Base-by-base conservation (phyloP, 2,888 invertebrate genomes). In the Blastobasis adustella region DNA sequence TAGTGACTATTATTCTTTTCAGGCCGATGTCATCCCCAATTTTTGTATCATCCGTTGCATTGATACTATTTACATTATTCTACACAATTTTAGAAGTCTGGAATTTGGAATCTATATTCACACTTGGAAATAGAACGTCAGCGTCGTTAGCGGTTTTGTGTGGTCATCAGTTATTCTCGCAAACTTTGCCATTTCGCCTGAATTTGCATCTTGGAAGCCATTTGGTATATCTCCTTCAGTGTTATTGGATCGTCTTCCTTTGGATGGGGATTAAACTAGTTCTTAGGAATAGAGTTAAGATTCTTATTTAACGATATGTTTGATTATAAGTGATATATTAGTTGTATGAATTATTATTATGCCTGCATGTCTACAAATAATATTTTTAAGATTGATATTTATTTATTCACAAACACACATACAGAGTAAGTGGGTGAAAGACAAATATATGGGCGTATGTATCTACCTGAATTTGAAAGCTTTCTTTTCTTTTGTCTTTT, bases 21-120 rank as follows among this genome's bases (percentile, higher is more conserved):
- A 58, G 58, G 58, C 58, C 58, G 36, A 53, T 58, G 47, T 51
- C 58, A 37, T 43, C 53, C 6, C 50, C 56, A 10, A 47, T 56
- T 5, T 39, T 55, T 4, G 7, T 56, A 0, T 45, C 55, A 8
- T 39, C 54, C 0, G 6, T 45, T 7, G 23, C 51, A 10, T 9
- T 53, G 0, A 53, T 39, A 37, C 1, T 38, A 9, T 51, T 51
- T 43, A n/a, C 9, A 7, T 0, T 53, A 10, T 5, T 45, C 38
- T 55, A 53, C 51, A 5, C 49, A n/a, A 7, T 49, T 4, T 37
- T 46, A 4, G 55, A 55, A 23, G 42, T 47, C 7, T 47, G 49
- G 46, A 45, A 44, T 9, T 10, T 47, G 8, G 7, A 42, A n/a
- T 46, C 46, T 4, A 10, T 38, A 8, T 23, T 46, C 6, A 39